Base-by-base conservation (phyloP, 2,888 invertebrate genomes). In the Agapetus fuscipes region DNA sequence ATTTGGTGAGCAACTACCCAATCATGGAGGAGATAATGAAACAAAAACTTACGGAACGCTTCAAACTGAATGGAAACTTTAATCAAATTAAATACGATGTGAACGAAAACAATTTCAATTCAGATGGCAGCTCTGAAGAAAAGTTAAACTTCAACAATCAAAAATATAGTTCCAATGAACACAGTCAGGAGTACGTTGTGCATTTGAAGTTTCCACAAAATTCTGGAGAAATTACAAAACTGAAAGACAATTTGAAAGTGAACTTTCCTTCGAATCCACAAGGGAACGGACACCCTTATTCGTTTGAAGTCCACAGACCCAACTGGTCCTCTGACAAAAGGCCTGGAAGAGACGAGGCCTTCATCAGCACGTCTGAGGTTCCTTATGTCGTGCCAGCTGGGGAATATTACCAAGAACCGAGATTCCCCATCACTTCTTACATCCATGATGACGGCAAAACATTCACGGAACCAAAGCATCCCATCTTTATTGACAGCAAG, bases 21-120 rank as follows among this genome's bases (percentile, higher is more conserved):
- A 40, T 46, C 7, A 42, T 48, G 43, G 46, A 48, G 33, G 46
- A 48, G 20, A 38, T 46, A 17, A 48, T 48, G 48, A 46, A 43
- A 16, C 46, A 46, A 26, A 48, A 48, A 26, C 17, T 48, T 7
- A 35, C 43, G 5, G 48, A 48, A 30, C 46, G 30, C 16, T 46
- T 48, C 32, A 28, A 39, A 37, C n/a, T 35, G 16, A 41, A 34
- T 13, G 20, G 20, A 20, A 20, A 20, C 9, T 20, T 20, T 9
- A 20, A 4, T 20, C 20, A 20, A 9, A 20, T 9, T 4, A 6
- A 4, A 5, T n/a, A 17, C 11, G 15, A 9, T 30, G 15, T 10
- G 15, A 9, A 9, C 15, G 16, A 30, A 30, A 30, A 33, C 20
- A 33, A 20, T 14, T 15, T 3, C 33, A 24, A 13, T 17, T 26